Evolutionary conservation across 2,113 vertebrate genomes (phyloP).

Genomic region (Vulpes vulpes): DNA sequence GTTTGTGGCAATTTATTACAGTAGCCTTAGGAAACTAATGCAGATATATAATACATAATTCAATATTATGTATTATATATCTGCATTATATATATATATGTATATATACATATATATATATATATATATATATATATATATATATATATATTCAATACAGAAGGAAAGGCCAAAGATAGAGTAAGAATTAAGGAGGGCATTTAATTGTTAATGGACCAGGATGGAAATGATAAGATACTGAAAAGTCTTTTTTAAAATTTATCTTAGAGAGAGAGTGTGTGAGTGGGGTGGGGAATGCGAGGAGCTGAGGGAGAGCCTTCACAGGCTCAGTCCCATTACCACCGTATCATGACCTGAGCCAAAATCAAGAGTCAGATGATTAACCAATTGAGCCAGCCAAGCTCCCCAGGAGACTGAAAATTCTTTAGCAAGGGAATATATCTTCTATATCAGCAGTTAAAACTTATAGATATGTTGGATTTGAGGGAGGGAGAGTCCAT

Average conservation of each 20-base stretch:
- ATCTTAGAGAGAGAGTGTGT: background rate
- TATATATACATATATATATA: background rate
- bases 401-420: background rate
- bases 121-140: background rate
- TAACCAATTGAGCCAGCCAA: background rate
- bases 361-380: background rate
- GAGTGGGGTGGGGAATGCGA: background rate
- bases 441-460: background rate
- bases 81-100: too few species aligned
- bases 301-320: background rate
- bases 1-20: background rate
- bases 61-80: too few species aligned
- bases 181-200: background rate
- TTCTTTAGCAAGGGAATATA: background rate
- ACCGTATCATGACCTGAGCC: background rate
- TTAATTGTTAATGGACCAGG: background rate
- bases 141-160: background rate
- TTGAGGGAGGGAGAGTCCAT: background rate
- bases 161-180: background rate
- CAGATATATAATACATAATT: background rate
- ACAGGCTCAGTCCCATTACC: background rate
- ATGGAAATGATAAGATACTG: background rate
- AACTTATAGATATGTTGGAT: background rate
- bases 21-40: background rate
- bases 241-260: background rate